A percentile compares a stretch with the other conserved stretches of the same genome.
These are phyloP conservation scores for Lithobates sylvaticus DNA, from an alignment of 2,797 vertebrate species.

Conservation along the genomic window DNA sequence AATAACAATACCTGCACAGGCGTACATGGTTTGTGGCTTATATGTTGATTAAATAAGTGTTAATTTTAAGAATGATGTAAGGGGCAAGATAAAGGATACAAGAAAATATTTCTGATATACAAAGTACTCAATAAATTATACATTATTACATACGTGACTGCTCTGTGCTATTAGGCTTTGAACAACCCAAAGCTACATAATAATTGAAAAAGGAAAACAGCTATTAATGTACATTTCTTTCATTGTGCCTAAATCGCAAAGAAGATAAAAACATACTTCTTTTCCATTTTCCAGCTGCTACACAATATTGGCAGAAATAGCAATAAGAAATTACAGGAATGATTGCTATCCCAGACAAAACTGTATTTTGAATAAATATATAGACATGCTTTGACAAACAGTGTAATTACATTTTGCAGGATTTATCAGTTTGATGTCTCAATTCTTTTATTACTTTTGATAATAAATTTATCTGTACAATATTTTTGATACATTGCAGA, in stretches of 20 bases:
- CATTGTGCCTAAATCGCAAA: slow-evolving; percentile 14
- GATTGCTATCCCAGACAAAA: slow-evolving; percentile 11
- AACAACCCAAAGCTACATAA: slow-evolving; percentile 2
- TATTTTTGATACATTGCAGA: neutral
- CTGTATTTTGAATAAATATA: slow-evolving; percentile 34
- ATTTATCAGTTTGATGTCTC: slow-evolving; percentile 38
- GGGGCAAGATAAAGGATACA: neutral
- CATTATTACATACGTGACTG: neutral
- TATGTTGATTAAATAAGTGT: neutral
- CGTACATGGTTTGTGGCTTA: too few relatives aligned
- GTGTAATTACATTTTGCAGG: slow-evolving; percentile 31
- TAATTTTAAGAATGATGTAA: neutral
- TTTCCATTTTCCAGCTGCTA: neutral
- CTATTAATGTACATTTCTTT: slow-evolving; percentile 29
- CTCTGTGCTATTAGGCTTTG: neutral
- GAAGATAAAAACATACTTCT: slow-evolving; percentile 8
- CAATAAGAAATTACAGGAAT: slow-evolving; percentile 32
- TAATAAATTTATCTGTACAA: slow-evolving; percentile 10
- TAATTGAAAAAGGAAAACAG: slow-evolving; percentile 33
- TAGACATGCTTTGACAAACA: slow-evolving; percentile 26
- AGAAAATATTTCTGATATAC: neutral
- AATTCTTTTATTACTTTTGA: slow-evolving; percentile 1
- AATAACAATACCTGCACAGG: too few relatives aligned
- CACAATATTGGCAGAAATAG: slow-evolving; percentile 4
- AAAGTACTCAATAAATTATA: neutral